Base-by-base conservation (phyloP, 1,140 invertebrate genomes). In the Megathymus violae region DNA sequence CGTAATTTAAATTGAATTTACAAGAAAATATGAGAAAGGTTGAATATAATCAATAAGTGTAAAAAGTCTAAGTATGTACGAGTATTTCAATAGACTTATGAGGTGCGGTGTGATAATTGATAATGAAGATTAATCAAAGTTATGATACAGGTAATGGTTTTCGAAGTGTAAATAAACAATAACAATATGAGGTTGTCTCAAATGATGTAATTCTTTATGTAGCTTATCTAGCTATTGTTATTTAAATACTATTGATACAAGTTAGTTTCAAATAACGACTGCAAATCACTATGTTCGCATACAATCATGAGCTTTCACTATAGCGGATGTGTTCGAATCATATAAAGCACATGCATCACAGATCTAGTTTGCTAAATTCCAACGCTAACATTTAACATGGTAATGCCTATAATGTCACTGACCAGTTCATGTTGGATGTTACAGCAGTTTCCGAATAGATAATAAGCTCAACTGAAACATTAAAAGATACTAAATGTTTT, bases 221-320 rank as follows among this genome's bases (percentile, higher is more conserved):
- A n/a, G n/a, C n/a, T 17, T 44, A 38, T 44, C 25, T 59, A 38
- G 14, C 31, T 15, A 38, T 25, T 36, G 34, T 46, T 54, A 36
- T 56, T 61, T 56, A 16, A 43, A 43, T 34, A 17, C 40, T 14
- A 58, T 44, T 31, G 10, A 46, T 46, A 13, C 16, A 2, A 44
- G 1, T 54, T 41, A 3, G 13, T 41, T 54, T 14, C 13, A 10
- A 54, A 41, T 25, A 22, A 13, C 15, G 19, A 34, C 58, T 41
- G 43, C 10, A 47, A 54, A 54, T 44, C 36, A 14, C 48, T 41
- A 47, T 41, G 43, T 40, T 61, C 43, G 36, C 27, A 56, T 4
- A 44, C 43, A 40, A 48, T 63, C 27, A 54, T 48, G 50, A 40
- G 52, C 62, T 64, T 64, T 64, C 62, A 64, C 62, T 56, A 34